phyloP scores from a whole-genome alignment of 2,888 invertebrate genomes.

The Brenthis hecate region DNA sequence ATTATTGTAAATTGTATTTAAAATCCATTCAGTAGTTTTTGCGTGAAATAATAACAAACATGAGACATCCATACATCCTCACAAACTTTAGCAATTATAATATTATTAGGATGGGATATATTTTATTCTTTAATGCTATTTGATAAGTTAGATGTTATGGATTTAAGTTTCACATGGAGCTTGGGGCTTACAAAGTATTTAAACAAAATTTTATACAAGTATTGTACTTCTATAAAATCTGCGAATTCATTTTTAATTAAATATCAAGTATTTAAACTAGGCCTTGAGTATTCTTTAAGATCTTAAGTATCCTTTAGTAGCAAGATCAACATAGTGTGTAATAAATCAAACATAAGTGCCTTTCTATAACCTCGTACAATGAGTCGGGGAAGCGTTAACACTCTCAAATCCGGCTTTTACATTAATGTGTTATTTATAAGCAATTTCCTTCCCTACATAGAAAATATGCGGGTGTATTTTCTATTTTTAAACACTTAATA shows the following conservation, averaged over 20 bases:
- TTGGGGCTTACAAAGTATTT: too few relatives aligned
- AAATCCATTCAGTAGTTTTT: too few relatives aligned
- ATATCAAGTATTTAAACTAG: neutral
- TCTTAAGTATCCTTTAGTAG: neutral
- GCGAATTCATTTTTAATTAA: neutral
- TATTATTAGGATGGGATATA: too few relatives aligned
- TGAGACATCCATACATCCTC: too few relatives aligned
- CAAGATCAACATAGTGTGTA: conserved; percentile 13
- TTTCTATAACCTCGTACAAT: conserved; percentile 41
- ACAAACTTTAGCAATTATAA: too few relatives aligned
- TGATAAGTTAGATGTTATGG: neutral
- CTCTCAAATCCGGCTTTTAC: conserved; percentile 67
- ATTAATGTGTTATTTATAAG: conserved; percentile 68
- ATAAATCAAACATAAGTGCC: conserved; percentile 39
- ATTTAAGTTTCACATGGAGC: too few relatives aligned
- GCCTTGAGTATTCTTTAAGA: neutral
- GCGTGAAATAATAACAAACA: too few relatives aligned
- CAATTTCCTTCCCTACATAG: conserved; percentile 50
- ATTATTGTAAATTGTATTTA: too few relatives aligned
- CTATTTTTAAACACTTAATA: neutral
- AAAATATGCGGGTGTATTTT: conserved; percentile 44
- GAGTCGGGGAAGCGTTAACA: conserved; percentile 43
- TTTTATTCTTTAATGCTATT: neutral
- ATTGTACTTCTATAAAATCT: neutral
- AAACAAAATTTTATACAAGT: neutral